Evolutionary conservation across 2,888 invertebrate genomes (phyloP).

Genomic region (Seladonia tumulorum): DNA sequence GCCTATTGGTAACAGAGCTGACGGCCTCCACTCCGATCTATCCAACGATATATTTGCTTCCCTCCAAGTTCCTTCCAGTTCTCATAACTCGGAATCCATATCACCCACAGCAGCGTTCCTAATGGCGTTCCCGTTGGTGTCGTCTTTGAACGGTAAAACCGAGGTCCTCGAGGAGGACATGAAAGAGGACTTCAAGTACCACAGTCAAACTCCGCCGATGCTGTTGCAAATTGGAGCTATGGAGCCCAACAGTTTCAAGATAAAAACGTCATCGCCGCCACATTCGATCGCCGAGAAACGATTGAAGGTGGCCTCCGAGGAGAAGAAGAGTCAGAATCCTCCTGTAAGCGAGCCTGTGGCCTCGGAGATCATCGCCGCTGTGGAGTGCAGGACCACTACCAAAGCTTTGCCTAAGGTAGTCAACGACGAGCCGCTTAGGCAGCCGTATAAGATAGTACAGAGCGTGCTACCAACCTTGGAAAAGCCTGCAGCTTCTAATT

Average conservation of each 20-base stretch:
- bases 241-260: conserved; percentile 82
- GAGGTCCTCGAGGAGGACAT: conserved; percentile 86
- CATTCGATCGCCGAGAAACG: conserved; percentile 60
- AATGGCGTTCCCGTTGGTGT: conserved; percentile 91
- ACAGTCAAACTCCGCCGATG: conserved; percentile 83
- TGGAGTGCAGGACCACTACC: conserved; percentile 52
- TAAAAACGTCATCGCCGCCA: conserved; percentile 71
- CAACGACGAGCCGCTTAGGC: conserved; percentile 78
- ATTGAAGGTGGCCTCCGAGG: conserved; percentile 49
- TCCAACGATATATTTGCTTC: conserved; percentile 87
- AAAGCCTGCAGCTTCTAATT: conserved; percentile 51
- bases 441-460: conserved; percentile 79
- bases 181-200: conserved; percentile 83
- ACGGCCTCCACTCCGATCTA: conserved; percentile 85
- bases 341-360: conserved; percentile 39
- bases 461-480: conserved; percentile 56
- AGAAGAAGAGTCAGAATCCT: conserved; percentile 52
- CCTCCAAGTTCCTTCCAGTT: conserved; percentile 86
- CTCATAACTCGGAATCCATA: conserved; percentile 87
- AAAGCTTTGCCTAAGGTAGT: conserved; percentile 80
- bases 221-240: conserved; percentile 82
- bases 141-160: conserved; percentile 86
- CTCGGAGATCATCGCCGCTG: conserved; percentile 53
- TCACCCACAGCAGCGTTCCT: conserved; percentile 92
- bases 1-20: conserved; percentile 79